Evolutionary conservation across 1,140 invertebrate genomes (phyloP).

Genomic region (Drosophila bocqueti): DNA sequence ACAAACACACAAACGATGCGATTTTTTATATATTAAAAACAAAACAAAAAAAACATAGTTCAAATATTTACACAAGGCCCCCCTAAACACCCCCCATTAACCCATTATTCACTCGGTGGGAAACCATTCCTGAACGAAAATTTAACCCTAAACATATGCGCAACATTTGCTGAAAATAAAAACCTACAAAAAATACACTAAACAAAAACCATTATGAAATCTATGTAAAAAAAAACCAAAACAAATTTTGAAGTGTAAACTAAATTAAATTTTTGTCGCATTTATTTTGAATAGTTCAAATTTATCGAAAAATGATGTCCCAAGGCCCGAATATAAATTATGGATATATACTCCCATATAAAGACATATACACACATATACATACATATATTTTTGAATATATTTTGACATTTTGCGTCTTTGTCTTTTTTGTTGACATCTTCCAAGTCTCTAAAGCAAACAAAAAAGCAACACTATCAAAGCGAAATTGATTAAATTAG

Average conservation of each 20-base stretch:
- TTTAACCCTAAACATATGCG: conserved; percentile 56
- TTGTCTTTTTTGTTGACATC: conserved; percentile 58
- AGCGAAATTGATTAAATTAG: conserved; percentile 54
- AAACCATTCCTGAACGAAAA: conserved; percentile 14
- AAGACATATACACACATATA: conserved; percentile 32
- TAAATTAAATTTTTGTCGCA: conserved; percentile 69
- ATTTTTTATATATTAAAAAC: conserved; percentile 53
- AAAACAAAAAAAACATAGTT: conserved; percentile 48
- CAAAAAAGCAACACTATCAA: conserved; percentile 28
- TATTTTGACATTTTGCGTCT: conserved; percentile 55
- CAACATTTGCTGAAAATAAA: conserved; percentile 71
- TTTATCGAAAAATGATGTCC: conserved; percentile 52
- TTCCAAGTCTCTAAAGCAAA: conserved; percentile 14
- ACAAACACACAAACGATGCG: conserved; percentile 67
- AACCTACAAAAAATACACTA: conserved; percentile 1
- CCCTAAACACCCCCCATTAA: conserved; percentile 17
- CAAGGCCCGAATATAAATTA: conserved; percentile 18
- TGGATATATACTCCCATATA: conserved; percentile 1
- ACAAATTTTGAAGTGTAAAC: conserved; percentile 47
- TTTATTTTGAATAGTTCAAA: conserved; percentile 73
- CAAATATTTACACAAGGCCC: conserved; percentile 65
- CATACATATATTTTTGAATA: conserved; percentile 57
- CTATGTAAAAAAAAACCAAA: not conserved
- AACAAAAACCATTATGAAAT: conserved; percentile 17
- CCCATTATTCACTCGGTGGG: conserved; percentile 26